A percentile compares a stretch with the other conserved stretches of the same genome.
These are phyloP conservation scores for Tachysurus vachellii DNA, from an alignment of 2,113 vertebrate species.

Conservation along the genomic window DNA sequence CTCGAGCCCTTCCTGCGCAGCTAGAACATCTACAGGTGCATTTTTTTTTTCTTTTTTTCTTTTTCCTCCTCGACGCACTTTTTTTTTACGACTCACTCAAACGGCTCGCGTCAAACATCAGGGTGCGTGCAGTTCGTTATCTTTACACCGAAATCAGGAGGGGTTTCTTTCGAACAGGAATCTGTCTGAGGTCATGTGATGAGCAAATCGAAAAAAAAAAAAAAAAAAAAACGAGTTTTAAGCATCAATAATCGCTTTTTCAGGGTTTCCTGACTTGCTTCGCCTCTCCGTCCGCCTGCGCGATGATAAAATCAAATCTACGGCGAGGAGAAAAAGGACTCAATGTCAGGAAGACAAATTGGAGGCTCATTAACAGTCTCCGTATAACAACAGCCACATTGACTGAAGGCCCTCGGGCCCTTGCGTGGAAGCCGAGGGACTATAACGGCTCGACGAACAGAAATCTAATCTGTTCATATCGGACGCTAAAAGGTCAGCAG, in stretches of 20 bases:
- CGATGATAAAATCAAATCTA: conserved; percentile 30
- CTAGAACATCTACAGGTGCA: conserved; percentile 27
- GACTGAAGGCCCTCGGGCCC: conserved; percentile 24
- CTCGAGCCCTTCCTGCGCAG: conserved; percentile 23
- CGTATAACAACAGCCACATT: conserved; percentile 37
- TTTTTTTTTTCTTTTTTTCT: not conserved
- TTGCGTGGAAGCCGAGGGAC: conserved; percentile 5
- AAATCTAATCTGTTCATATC: conserved; percentile 24
- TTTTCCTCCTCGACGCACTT: accelerated
- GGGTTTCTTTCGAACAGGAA: not conserved
- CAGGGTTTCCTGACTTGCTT: not conserved
- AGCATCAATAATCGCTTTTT: not conserved
- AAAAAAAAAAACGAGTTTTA: not conserved
- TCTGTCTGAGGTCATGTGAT: not conserved
- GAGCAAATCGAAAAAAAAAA: not conserved
- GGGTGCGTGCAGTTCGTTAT: not conserved
- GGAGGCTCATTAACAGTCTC: not conserved
- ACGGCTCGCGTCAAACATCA: not conserved
- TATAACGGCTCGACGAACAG: not conserved
- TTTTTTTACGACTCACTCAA: not conserved
- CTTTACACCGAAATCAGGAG: no score
- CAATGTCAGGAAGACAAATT: not conserved
- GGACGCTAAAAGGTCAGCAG: conserved; percentile 9
- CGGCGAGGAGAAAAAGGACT: not conserved
- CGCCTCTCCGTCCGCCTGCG: not conserved